These are phyloP conservation scores for Cyanistes caeruleus DNA, from an alignment of 2,113 vertebrate species.

Conservation along the genomic window DNA sequence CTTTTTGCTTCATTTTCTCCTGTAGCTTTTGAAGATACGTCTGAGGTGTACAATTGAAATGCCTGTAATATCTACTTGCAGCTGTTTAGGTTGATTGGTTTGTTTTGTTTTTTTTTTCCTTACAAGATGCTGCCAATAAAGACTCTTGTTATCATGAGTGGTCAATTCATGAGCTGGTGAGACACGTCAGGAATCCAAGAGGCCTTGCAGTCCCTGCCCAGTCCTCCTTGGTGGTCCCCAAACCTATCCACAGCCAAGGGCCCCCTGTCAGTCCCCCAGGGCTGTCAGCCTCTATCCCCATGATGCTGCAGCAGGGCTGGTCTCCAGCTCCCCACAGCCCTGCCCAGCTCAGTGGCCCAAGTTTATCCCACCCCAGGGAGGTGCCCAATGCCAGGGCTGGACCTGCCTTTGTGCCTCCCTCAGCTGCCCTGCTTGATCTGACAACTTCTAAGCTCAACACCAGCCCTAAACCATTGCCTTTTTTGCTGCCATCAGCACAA, in stretches of 20 bases:
- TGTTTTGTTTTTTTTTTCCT: neutral
- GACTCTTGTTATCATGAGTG: neutral
- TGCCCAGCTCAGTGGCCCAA: fast-evolving
- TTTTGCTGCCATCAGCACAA: neutral
- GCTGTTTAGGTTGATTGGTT: neutral
- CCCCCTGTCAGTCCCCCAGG: neutral
- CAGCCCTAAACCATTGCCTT: neutral
- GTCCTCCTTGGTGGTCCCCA: neutral
- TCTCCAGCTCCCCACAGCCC: neutral
- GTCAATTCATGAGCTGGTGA: neutral
- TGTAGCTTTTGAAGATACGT: neutral
- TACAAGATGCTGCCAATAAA: neutral
- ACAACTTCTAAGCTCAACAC: neutral
- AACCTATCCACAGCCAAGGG: no score
- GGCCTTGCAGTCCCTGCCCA: neutral
- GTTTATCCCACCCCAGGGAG: fast-evolving
- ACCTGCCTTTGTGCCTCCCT: neutral
- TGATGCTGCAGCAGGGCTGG: fast-evolving
- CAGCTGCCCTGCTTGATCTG: neutral
- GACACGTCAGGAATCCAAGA: neutral
- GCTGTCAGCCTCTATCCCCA: neutral
- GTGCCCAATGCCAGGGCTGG: fast-evolving
- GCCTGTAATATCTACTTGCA: neutral
- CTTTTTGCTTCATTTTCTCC: neutral
- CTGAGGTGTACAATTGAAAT: neutral